These are phyloP conservation scores for Nanorana parkeri DNA, from an alignment of 2,113 vertebrate genomes.

Conservation along the genomic window DNA sequence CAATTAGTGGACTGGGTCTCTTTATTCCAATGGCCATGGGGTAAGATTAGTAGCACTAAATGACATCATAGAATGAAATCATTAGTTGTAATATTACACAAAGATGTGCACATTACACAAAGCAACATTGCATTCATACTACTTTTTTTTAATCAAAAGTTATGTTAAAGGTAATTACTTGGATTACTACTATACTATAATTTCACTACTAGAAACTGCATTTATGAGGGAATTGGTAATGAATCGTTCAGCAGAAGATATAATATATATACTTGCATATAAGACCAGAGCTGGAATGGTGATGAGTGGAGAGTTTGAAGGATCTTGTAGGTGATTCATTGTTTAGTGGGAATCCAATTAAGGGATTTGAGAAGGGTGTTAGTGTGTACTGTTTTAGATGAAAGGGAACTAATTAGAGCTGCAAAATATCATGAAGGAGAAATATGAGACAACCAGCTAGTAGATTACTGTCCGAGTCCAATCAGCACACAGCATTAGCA, in stretches of 20 bases:
- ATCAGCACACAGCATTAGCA: not conserved
- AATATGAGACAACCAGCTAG: conserved; percentile 8
- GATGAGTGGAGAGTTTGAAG: conserved; percentile 26
- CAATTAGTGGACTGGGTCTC: too few relatives aligned
- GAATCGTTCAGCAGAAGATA: not conserved
- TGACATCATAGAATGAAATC: too few relatives aligned
- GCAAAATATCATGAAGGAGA: conserved; percentile 23
- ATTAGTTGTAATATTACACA: too few relatives aligned
- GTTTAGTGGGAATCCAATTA: conserved; percentile 44
- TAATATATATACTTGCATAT: not conserved
- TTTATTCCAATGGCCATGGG: too few relatives aligned
- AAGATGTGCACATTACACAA: not conserved
- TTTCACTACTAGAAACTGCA: not conserved
- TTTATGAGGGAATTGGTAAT: not conserved
- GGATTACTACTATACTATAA: too few relatives aligned
- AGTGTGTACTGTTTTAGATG: conserved; percentile 2
- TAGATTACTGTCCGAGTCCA: not conserved
- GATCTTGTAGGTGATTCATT: conserved; percentile 44
- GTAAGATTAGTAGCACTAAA: too few relatives aligned
- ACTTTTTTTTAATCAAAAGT: too few relatives aligned
- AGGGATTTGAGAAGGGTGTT: conserved; percentile 42
- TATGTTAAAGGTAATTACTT: too few relatives aligned
- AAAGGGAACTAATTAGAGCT: conserved; percentile 24
- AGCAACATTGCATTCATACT: not conserved
- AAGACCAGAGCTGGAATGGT: conserved; percentile 3